Conservation (phyloP, 2,797 vertebrate genomes). For the Clarias pachynema region DNA sequence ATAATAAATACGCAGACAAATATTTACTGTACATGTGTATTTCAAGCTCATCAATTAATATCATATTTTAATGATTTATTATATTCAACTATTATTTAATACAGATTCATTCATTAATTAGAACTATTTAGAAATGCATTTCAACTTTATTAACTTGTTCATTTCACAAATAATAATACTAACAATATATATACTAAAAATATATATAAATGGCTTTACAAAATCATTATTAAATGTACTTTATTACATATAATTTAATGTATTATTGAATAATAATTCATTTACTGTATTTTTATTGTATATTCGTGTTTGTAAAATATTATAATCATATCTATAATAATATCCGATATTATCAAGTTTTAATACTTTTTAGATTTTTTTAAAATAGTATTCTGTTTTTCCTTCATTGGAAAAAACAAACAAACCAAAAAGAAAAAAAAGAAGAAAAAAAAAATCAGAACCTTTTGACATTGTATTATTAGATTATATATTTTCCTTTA, state of each 20-base stretch:
- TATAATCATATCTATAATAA: background rate
- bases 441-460: too few species aligned
- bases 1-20: background rate
- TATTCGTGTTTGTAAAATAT: background rate
- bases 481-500: background rate
- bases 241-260: background rate
- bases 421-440: too few species aligned
- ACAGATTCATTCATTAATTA: background rate
- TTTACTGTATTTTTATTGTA: background rate
- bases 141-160: background rate
- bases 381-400: background rate
- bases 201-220: background rate
- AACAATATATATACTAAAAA: background rate
- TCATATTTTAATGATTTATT: background rate
- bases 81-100: background rate
- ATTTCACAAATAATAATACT: background rate
- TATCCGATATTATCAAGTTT: background rate
- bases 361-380: background rate
- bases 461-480: background rate
- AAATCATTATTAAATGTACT: background rate
- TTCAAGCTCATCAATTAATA: background rate
- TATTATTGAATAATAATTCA: background rate
- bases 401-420: background rate
- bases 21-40: background rate
- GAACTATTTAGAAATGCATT: background rate